Percentiles rank a stretch among this genome's conserved stretches.
Conservation (phyloP, 2,797 vertebrate genomes). For the Philypnodon macrostomus region DNA sequence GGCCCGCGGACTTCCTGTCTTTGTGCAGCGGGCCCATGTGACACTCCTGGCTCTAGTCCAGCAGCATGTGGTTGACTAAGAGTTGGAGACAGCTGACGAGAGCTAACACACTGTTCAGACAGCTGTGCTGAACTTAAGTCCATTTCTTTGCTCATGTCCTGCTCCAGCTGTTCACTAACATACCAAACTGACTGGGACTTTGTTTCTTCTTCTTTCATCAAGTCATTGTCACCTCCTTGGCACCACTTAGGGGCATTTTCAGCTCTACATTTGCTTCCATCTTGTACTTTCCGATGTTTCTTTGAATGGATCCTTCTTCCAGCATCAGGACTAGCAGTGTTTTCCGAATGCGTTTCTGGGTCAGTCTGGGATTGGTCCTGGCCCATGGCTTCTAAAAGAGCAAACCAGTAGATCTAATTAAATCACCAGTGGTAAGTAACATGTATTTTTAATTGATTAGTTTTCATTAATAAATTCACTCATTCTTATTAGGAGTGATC, state of each 20-base stretch:
- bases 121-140: conserved; percentile 30
- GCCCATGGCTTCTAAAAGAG: conserved; percentile 51
- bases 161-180: conserved; percentile 28
- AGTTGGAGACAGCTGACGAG: conserved; percentile 27
- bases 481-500: too few relatives aligned
- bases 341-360: conserved; percentile 16
- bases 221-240: conserved; percentile 20
- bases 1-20: conserved; percentile 56
- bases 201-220: conserved; percentile 1
- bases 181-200: conserved; percentile 44
- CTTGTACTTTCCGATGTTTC: conserved; percentile 1
- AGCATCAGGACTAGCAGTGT: conserved; percentile 7
- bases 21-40: conserved; percentile 56
- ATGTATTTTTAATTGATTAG: too few relatives aligned
- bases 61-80: conserved; percentile 45
- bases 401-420: not conserved
- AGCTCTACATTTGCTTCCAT: conserved; percentile 1
- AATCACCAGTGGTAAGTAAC: too few relatives aligned
- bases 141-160: conserved; percentile 13
- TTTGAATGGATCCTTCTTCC: conserved; percentile 2
- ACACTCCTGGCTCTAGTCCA: conserved; percentile 44
- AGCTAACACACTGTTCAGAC: conserved; percentile 24
- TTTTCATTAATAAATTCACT: too few relatives aligned
- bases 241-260: conserved; percentile 34
- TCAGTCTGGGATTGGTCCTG: conserved; percentile 55